Evolutionary conservation across 1,140 invertebrate genomes (phyloP).

Genomic region (Drosophila willistoni): DNA sequence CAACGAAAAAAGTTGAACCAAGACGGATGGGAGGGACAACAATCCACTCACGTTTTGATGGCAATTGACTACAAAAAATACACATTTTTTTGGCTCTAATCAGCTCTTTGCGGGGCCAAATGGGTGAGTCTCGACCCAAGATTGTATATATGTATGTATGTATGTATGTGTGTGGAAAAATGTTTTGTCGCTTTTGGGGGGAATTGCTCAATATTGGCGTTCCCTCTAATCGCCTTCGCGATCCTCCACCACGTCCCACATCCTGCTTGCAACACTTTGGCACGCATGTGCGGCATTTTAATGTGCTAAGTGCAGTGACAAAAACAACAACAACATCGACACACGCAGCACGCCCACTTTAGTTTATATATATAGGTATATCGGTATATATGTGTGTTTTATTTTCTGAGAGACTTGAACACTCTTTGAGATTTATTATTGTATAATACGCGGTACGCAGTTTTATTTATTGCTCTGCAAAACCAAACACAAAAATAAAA

Average conservation of each 20-base stretch:
- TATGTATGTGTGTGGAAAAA: constrained; percentile 31
- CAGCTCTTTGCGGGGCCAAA: constrained; percentile 9
- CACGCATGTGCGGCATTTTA: constrained; percentile 79
- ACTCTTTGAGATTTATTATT: constrained; percentile 73
- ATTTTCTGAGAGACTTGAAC: constrained; percentile 11
- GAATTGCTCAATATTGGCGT: constrained; percentile 48
- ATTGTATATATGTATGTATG: background rate
- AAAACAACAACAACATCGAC: constrained; percentile 47
- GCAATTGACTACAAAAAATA: background rate
- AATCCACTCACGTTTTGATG: no score
- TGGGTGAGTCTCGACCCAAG: constrained; percentile 2
- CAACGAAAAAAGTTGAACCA: background rate
- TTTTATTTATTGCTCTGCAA: constrained; percentile 77
- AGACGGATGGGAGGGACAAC: constrained; percentile 14
- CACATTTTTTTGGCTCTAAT: constrained; percentile 10
- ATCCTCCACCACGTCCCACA: constrained; percentile 29
- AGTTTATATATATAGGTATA: constrained; percentile 19
- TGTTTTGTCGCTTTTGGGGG: constrained; percentile 36
- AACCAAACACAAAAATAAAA: constrained; percentile 21
- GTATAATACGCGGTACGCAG: constrained; percentile 71
- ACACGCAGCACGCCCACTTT: constrained; percentile 78
- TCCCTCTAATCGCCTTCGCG: constrained; percentile 28
- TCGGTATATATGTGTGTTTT: constrained; percentile 1
- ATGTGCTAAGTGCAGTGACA: constrained; percentile 69
- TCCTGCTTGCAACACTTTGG: constrained; percentile 69